Percentiles rank a stretch among this genome's conserved stretches.
Evolutionary conservation across 2,888 invertebrate genomes (phyloP).

Genomic region (Lypha dubia): DNA sequence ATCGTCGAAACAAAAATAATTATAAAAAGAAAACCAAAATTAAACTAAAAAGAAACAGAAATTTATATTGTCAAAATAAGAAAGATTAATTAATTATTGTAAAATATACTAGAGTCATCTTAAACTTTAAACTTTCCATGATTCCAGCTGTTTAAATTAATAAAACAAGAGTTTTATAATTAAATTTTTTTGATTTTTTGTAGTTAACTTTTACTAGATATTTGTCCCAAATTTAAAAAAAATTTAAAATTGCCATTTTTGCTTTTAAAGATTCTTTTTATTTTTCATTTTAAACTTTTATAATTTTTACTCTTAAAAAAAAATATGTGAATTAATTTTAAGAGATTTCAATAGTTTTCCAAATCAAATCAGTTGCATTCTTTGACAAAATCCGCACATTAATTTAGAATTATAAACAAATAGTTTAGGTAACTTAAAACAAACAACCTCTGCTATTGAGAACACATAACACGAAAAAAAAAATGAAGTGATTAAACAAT

Average conservation of each 20-base stretch:
- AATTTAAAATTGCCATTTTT: background rate
- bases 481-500: too few relatives aligned
- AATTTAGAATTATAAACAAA: background rate
- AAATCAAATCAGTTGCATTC: background rate
- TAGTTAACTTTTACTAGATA: background rate
- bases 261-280: background rate
- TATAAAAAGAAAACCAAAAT: background rate
- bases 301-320: background rate
- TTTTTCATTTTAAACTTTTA: background rate
- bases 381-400: background rate
- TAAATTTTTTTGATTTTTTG: background rate
- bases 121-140: constrained; percentile 14
- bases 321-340: background rate
- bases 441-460: background rate
- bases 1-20: constrained; percentile 19
- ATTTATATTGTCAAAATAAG: constrained; percentile 42
- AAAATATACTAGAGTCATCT: constrained; percentile 54
- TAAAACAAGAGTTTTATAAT: background rate
- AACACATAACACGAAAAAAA: background rate
- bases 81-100: constrained; percentile 14
- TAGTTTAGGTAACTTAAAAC: background rate
- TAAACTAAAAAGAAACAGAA: background rate
- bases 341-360: constrained; percentile 1
- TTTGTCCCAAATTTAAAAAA: background rate
- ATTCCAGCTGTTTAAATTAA: constrained; percentile 42